Evolutionary conservation across 2,113 vertebrate species (phyloP), one percentile per base, ranked within the genome.

Genomic region (Trogon surrucura): DNA sequence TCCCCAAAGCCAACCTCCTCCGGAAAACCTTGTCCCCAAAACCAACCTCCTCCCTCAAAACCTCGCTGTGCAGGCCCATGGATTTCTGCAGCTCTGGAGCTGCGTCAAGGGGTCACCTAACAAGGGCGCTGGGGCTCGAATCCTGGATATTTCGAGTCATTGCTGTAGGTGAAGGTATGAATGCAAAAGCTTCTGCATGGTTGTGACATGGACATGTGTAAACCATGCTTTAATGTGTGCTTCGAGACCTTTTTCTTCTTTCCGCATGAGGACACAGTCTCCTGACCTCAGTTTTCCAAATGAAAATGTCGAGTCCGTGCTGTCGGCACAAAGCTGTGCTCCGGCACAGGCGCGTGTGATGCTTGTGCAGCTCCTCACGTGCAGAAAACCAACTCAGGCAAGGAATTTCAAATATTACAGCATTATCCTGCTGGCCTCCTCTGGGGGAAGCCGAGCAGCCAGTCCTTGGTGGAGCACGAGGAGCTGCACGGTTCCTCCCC

Each of bases 271-370:
- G 21, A 71, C 30, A 27, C 32, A 2, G 14, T 1, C 71, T 54
- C 80, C 53, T 6, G 6, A 36, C 16, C 29, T 20, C 45, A 18
- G 7, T 58, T 92, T 82, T 16, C 80, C 83, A 27, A 8, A 36
- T 2, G 5, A 64, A 57, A 60, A 10, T 0, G 1, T 8, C 6
- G 23, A 50, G 21, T 13, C 19, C 30, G 0, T 0, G 2, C n/a
- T 6, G 18, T 5, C 2, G 1, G 23, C 3, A 3, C n/a, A 10
- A 47, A 50, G 47, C 74, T 15, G 72, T 1, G 5, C 30, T 12
- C 23, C 57, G 8, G 29, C 58, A 1, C n/a, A 11, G 62, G 58
- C 3, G 1, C 1, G 12, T 11, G 1, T 3, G 66, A 9, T 13
- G 26, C 71, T 75, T 5, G 0, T 1, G 57, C 25, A 11, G 75